Evolutionary conservation across 2,888 invertebrate genomes (phyloP).

Genomic region (Charanyca ferruginea): DNA sequence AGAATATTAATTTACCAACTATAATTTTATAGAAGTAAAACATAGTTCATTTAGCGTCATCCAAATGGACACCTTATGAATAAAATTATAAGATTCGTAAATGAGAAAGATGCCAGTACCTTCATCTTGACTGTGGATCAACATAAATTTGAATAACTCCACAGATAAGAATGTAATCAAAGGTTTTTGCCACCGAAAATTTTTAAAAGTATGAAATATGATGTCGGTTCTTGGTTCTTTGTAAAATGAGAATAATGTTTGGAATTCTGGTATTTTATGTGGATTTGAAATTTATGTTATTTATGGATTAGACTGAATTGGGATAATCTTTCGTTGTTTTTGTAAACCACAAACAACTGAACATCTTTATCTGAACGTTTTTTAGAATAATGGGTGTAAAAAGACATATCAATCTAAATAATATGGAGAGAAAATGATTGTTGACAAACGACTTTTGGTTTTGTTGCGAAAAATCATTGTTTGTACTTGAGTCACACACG

Average conservation of each 20-base stretch:
- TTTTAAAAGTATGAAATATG: conserved; percentile 50
- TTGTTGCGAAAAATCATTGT: too few species aligned
- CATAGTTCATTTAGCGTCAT: conserved; percentile 54
- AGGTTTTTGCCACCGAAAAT: conserved; percentile 56
- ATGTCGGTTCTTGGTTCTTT: conserved; percentile 3
- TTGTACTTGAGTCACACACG: too few species aligned
- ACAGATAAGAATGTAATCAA: conserved; percentile 66
- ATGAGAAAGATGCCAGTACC: conserved; percentile 64
- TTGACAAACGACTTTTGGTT: too few species aligned
- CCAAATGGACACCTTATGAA: conserved; percentile 68
- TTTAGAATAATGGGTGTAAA: not conserved
- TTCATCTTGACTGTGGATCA: conserved; percentile 65
- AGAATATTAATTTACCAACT: conserved; percentile 44
- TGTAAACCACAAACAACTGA: too few species aligned
- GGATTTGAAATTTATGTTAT: conserved; percentile 13
- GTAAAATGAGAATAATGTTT: conserved; percentile 17
- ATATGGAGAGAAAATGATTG: too few species aligned
- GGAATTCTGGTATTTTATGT: not conserved
- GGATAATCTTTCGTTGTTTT: not conserved
- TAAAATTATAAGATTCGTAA: conserved; percentile 68
- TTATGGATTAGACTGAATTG: not conserved
- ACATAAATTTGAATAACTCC: conserved; percentile 74
- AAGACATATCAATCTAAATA: too few species aligned
- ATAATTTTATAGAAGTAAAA: conserved; percentile 44
- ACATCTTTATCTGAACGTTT: too few species aligned